Percentiles rank a stretch among this genome's conserved stretches.
These are phyloP conservation scores for Pristis pectinata DNA, from an alignment of 2,797 vertebrate species.

Conservation along the genomic window DNA sequence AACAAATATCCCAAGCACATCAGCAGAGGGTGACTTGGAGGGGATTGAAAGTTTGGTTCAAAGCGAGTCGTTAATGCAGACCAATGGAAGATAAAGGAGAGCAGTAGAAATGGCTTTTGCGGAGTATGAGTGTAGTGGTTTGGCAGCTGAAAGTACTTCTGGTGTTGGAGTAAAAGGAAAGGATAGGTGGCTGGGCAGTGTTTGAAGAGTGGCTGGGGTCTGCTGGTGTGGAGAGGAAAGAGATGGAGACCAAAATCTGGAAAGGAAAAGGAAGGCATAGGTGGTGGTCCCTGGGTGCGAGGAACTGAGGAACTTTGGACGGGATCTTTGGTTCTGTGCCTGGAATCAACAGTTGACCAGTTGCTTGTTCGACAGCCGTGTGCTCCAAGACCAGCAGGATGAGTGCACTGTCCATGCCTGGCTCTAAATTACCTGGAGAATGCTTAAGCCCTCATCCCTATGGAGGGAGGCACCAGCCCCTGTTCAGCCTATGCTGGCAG, in stretches of 20 bases:
- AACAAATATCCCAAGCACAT: background rate
- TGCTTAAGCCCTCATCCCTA: no score
- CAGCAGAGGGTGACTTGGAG: background rate
- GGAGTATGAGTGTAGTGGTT: background rate
- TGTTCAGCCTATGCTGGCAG: background rate
- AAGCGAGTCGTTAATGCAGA: background rate
- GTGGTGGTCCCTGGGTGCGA: background rate
- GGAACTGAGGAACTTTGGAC: background rate
- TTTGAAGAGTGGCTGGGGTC: background rate
- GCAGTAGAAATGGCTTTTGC: background rate
- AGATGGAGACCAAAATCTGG: background rate
- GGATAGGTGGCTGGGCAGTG: background rate
- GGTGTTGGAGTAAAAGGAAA: background rate
- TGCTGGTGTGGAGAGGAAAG: background rate
- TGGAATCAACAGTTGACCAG: background rate
- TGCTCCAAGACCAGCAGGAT: background rate
- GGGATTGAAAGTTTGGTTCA: background rate
- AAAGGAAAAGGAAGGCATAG: background rate
- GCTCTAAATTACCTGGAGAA: background rate
- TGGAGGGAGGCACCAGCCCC: background rate
- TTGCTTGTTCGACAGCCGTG: no score
- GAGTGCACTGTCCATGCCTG: background rate
- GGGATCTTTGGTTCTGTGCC: background rate
- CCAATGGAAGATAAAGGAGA: background rate
- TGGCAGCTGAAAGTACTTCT: background rate